phyloP scores from a whole-genome alignment of 2,113 vertebrate genomes.

The Crypturellus undulatus region DNA sequence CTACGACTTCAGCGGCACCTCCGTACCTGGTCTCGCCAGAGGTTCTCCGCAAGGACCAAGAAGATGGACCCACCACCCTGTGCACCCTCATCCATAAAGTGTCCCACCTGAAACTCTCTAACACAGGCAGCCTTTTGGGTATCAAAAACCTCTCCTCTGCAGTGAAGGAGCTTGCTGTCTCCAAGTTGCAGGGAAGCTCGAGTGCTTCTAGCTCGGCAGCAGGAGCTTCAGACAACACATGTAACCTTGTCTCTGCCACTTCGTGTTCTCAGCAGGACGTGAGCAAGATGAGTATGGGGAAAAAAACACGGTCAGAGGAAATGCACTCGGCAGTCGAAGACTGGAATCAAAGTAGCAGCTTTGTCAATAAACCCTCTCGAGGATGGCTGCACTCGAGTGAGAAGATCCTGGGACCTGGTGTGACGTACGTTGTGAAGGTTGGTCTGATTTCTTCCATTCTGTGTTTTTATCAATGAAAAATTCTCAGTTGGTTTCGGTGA shows the following conservation, averaged over 20 bases:
- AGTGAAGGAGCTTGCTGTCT: constrained; percentile 94
- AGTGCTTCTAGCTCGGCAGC: constrained; percentile 82
- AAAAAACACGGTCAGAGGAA: constrained; percentile 87
- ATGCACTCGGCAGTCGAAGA: constrained; percentile 82
- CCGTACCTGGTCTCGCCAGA: constrained; percentile 87
- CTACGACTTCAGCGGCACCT: constrained; percentile 84
- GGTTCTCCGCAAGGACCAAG: constrained; percentile 84
- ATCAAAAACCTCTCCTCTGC: constrained; percentile 95
- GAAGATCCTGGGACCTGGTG: constrained; percentile 96
- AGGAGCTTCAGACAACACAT: constrained; percentile 84
- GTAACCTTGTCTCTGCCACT: constrained; percentile 83
- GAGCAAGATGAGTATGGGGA: constrained; percentile 83
- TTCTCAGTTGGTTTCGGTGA: constrained; percentile 27
- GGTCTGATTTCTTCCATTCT: constrained; percentile 76
- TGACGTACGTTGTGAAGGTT: constrained; percentile 98
- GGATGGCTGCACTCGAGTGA: constrained; percentile 92
- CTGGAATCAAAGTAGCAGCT: constrained; percentile 81
- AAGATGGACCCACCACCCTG: constrained; percentile 94
- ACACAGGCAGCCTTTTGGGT: constrained; percentile 89
- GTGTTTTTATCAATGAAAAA: constrained; percentile 76
- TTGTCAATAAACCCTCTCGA: constrained; percentile 86
- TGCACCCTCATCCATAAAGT: constrained; percentile 98
- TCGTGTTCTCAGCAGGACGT: constrained; percentile 86
- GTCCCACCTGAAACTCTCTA: constrained; percentile 97
- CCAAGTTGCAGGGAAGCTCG: constrained; percentile 91